A percentile compares a stretch with the other conserved stretches of the same genome.
These are phyloP conservation scores for Bostrychus sinensis DNA, from an alignment of 2,113 vertebrate genomes.

Conservation along the genomic window DNA sequence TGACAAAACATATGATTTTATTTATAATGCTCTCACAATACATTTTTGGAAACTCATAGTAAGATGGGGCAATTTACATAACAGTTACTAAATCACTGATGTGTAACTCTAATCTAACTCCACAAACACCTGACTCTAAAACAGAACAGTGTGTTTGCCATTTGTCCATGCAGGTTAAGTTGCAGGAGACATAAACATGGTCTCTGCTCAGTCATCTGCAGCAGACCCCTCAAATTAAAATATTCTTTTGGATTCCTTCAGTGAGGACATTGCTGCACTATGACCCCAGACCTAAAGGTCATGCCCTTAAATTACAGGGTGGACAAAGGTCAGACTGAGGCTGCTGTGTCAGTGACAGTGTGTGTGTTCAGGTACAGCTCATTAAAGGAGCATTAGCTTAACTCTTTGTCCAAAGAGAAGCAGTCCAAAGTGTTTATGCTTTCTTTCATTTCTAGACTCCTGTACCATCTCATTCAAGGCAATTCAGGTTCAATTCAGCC, in stretches of 20 bases:
- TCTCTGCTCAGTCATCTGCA: background rate
- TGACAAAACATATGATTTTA: too few species aligned
- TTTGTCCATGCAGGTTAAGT: background rate
- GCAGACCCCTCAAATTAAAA: background rate
- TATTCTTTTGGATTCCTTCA: too few species aligned
- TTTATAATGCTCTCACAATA: too few species aligned
- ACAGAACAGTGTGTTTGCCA: too few species aligned
- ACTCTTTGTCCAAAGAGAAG: background rate
- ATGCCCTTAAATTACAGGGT: conserved; percentile 7
- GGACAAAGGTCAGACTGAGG: background rate
- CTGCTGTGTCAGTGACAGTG: conserved; percentile 5
- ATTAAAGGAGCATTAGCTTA: conserved; percentile 2
- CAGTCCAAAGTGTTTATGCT: background rate
- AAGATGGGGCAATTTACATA: too few species aligned
- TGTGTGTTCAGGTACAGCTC: background rate
- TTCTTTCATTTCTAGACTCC: background rate
- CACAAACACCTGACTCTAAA: too few species aligned
- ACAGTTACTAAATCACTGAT: too few species aligned
- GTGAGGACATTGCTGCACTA: background rate
- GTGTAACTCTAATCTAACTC: too few species aligned
- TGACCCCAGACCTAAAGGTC: conserved; percentile 10
- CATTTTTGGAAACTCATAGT: too few species aligned
- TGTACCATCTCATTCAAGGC: too few species aligned
- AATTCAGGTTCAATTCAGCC: too few species aligned
- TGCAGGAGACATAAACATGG: background rate